Conservation (phyloP, 2,797 vertebrate species). For the Corythornis leucogaster region DNA sequence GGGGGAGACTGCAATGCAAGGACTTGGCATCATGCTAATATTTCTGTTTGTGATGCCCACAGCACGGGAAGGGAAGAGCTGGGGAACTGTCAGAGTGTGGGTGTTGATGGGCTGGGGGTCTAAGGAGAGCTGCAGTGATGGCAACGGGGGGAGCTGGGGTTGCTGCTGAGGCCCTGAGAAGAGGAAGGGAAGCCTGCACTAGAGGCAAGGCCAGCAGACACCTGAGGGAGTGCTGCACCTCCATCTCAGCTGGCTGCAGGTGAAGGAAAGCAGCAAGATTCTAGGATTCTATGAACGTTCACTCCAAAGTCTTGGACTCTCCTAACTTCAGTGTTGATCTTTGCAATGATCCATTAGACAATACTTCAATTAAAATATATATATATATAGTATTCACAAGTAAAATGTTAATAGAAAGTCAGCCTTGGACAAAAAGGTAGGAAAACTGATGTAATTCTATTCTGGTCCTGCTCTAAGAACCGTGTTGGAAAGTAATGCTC, state of each 20-base stretch:
- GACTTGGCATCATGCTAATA: neutral
- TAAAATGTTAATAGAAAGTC: neutral
- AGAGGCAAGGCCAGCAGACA: neutral
- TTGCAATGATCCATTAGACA: neutral
- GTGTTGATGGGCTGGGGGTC: neutral
- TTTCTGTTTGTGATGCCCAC: neutral
- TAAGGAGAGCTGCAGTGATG: neutral
- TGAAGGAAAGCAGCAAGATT: neutral
- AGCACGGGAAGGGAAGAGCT: neutral
- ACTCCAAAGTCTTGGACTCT: neutral
- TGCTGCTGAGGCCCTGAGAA: accelerated
- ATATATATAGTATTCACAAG: neutral
- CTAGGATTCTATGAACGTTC: neutral
- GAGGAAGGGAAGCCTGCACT: neutral
- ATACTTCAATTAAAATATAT: neutral
- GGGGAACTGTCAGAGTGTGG: accelerated
- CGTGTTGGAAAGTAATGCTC: accelerated
- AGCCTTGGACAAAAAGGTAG: accelerated
- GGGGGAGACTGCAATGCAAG: neutral
- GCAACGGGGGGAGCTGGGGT: neutral
- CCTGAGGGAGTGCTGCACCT: neutral
- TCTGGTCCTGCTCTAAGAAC: accelerated
- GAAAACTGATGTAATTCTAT: neutral
- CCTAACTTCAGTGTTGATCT: neutral
- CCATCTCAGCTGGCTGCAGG: neutral